Conservation (phyloP, 2,797 vertebrate genomes). For the Scarus forsteni region DNA sequence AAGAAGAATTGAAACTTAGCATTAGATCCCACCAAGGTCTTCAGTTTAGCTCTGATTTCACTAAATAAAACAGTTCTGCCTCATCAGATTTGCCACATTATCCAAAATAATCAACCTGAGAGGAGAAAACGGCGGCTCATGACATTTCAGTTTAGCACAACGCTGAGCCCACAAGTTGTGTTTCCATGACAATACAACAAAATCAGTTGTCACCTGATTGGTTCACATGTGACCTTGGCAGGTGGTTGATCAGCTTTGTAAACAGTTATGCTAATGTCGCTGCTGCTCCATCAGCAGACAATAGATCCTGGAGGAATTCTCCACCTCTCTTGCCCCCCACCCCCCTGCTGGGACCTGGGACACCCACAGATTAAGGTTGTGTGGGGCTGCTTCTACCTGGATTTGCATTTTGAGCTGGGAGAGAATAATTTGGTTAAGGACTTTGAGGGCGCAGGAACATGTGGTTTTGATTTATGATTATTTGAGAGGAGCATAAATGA, state of each 20-base stretch:
- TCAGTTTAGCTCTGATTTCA: no score
- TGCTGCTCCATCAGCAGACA: conserved; percentile 44
- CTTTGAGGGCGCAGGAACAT: background rate
- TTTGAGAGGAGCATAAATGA: background rate
- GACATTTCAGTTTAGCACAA: background rate
- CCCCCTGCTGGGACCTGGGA: conserved; percentile 26
- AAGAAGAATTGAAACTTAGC: no score
- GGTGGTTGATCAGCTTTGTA: conserved; percentile 51
- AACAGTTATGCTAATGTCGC: conserved; percentile 56
- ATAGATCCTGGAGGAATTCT: conserved; percentile 18
- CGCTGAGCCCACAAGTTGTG: background rate
- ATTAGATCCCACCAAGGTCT: no score
- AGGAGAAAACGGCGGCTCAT: background rate
- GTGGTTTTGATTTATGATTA: background rate
- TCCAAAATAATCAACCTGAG: background rate
- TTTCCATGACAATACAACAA: conserved; percentile 27
- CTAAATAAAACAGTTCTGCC: background rate
- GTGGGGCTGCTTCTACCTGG: conserved; percentile 8
- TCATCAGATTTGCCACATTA: background rate
- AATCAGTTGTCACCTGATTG: conserved; percentile 30
- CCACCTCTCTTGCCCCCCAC: conserved; percentile 10
- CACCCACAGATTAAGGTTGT: conserved; percentile 7
- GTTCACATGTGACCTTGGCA: conserved; percentile 44
- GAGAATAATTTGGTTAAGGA: background rate
- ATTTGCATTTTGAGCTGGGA: background rate